phyloP scores from a whole-genome alignment of 2,888 invertebrate genomes.

The Perithous albicinctus region DNA sequence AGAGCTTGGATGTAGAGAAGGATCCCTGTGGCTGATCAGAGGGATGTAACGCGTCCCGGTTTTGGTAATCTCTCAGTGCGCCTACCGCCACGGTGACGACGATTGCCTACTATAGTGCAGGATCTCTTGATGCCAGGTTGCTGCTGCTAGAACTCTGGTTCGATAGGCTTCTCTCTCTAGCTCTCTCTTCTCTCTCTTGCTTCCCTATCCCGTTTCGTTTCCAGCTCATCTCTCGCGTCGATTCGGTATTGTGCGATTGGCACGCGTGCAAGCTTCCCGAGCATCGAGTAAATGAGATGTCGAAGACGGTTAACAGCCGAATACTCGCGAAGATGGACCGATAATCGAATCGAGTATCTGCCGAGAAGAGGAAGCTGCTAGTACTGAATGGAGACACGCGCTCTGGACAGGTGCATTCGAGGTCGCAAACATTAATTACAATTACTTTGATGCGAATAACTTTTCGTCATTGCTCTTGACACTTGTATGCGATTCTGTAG shows the following conservation, averaged over 20 bases:
- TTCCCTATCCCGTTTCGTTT: slow-evolving; percentile 42
- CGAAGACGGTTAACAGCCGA: slow-evolving; percentile 58
- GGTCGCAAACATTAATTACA: background rate
- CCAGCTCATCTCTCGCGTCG: slow-evolving; percentile 44
- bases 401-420: background rate
- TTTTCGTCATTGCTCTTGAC: too few species aligned
- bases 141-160: background rate
- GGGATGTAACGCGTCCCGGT: slow-evolving; percentile 30
- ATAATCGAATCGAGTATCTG: slow-evolving; percentile 58
- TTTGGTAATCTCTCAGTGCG: slow-evolving; percentile 7
- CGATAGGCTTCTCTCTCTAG: slow-evolving; percentile 19
- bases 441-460: background rate
- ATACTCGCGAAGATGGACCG: slow-evolving; percentile 61
- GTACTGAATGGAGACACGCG: slow-evolving; percentile 4
- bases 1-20: background rate
- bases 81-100: slow-evolving; percentile 1
- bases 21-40: slow-evolving; percentile 10
- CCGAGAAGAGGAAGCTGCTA: background rate
- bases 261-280: slow-evolving; percentile 41
- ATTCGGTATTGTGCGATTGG: slow-evolving; percentile 39
- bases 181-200: slow-evolving; percentile 18
- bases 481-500: too few species aligned
- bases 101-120: background rate
- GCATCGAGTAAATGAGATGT: slow-evolving; percentile 60
- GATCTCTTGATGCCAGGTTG: background rate